Percentiles rank a stretch among this genome's conserved stretches.
Conservation (phyloP, 2,113 vertebrate species). For the Puffinus mauretanicus region DNA sequence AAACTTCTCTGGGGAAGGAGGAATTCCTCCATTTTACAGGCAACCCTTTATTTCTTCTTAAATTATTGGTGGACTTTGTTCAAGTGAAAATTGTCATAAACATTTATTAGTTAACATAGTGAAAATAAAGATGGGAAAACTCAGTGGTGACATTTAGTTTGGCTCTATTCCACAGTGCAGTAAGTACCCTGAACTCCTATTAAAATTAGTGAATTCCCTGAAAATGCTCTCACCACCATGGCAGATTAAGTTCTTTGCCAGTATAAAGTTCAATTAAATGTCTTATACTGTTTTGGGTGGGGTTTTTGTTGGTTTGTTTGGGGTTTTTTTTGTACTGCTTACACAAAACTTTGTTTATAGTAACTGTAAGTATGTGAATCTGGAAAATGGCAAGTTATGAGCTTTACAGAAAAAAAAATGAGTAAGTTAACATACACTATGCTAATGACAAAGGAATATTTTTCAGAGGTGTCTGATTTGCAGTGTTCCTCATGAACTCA, state of each 20-base stretch:
- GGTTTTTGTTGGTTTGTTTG: not conserved
- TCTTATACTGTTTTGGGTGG: rapidly evolving
- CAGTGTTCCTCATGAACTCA: not conserved
- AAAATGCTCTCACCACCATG: rapidly evolving
- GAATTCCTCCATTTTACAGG: not conserved
- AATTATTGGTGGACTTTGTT: not conserved
- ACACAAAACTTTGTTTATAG: not conserved
- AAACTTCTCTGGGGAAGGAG: not conserved
- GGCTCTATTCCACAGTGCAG: not conserved
- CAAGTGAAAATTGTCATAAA: not conserved
- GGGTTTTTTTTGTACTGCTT: not conserved
- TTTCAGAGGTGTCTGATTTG: not conserved
- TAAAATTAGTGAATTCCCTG: not conserved
- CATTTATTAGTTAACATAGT: not conserved
- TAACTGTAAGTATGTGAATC: not conserved
- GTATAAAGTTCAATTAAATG: not conserved
- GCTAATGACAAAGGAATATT: not conserved
- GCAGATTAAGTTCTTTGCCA: not conserved
- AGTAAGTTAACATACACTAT: not conserved
- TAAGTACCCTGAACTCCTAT: not conserved
- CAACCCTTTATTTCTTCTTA: not conserved
- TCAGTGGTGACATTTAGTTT: not conserved
- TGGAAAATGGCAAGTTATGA: not conserved
- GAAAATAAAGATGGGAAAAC: not conserved
- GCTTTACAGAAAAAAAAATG: not conserved